Conservation (phyloP, 2,797 vertebrate species). For the Poecile montanus region DNA sequence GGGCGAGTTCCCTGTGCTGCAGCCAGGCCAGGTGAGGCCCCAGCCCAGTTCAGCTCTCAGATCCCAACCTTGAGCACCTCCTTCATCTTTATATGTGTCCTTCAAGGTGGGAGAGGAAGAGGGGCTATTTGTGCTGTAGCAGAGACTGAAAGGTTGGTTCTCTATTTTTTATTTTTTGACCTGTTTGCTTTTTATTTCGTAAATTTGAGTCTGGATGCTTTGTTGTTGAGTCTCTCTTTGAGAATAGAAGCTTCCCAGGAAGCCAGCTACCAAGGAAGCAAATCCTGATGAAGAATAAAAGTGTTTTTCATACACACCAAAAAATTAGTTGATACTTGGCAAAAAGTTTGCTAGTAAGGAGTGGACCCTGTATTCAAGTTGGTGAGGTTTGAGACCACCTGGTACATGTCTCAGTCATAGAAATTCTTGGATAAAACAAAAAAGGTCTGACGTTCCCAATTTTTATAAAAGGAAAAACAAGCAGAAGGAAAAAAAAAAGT, state of each 20-base stretch:
- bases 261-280: not conserved
- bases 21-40: not conserved
- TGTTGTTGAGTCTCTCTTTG: not conserved
- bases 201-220: not conserved
- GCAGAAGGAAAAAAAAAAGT: not conserved
- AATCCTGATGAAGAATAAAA: not conserved
- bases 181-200: slow-evolving; percentile 12
- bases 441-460: not conserved
- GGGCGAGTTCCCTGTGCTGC: slow-evolving; percentile 16
- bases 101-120: not conserved
- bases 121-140: not conserved
- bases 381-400: not conserved
- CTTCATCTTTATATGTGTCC: not conserved
- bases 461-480: not conserved
- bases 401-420: accelerated
- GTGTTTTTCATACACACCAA: not conserved
- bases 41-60: not conserved
- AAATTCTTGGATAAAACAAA: not conserved
- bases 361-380: not conserved
- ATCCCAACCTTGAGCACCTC: not conserved
- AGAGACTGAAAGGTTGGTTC: not conserved
- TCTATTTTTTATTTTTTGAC: not conserved
- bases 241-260: not conserved
- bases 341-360: not conserved
- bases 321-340: not conserved